Evolutionary conservation across 1,140 invertebrate species (phyloP), one percentile per base, ranked within the genome.

Genomic region (Lysiphlebus fabarum): DNA sequence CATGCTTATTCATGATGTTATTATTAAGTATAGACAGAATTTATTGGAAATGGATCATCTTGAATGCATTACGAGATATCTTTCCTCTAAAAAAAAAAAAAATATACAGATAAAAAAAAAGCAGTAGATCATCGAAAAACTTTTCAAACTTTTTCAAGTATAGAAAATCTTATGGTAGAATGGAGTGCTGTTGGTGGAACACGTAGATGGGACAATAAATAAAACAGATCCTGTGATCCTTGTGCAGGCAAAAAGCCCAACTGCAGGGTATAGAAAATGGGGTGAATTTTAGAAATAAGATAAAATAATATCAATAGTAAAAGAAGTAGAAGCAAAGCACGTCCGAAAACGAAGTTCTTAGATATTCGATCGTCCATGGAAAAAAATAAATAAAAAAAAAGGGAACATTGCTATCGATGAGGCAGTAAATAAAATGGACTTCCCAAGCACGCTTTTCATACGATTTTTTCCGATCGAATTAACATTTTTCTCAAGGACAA

Each of bases 341-440:
- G 48, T 49, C 48, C 48, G 48, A 49, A 33, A 26, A 49, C 48
- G 26, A 49, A 49, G 33, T 49, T 49, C 48, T 36, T 49, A 33
- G 48, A 49, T 49, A 49, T 49, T 49, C 33, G 48, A 49, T 49
- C 48, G 48, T 49, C 48, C 48, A n/a, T 36, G 26, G n/a, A 49
- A 17, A 26, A 49, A 49, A 49, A 34, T 36, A 33, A 33, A 26
- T 26, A 26, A 26, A 26, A 2, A 26, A 26, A n/a, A n/a, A 8
- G 36, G 48, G 36, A 40, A 11, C 5, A 40, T 40, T 33, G 48
- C 48, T 49, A 49, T 49, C 48, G 48, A 34, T 33, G 8, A n/a
- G 33, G 26, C 48, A 49, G 48, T 49, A 49, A 49, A 49, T 49
- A 49, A 49, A 49, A 49, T 9, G 48, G 48, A 36, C 26, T 49